phyloP scores from a whole-genome alignment of 2,113 vertebrate genomes.

The Cynopterus brachyotis region DNA sequence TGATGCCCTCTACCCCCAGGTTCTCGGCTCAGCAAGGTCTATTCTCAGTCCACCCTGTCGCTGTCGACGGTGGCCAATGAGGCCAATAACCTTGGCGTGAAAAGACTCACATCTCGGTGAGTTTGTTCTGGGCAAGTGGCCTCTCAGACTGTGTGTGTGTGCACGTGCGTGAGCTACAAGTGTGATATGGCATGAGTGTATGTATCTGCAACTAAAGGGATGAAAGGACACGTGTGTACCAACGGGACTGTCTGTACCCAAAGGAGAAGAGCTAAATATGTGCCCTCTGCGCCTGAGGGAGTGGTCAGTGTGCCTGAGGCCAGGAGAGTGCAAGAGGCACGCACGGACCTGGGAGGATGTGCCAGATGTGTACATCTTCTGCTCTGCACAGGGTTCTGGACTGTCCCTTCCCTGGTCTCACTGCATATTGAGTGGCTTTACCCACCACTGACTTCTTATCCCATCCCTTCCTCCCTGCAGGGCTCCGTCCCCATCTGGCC shows the following conservation, averaged over 20 bases:
- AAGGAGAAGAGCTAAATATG: background rate
- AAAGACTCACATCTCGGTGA: slow-evolving; percentile 82
- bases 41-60: slow-evolving; percentile 93
- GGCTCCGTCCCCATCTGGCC: slow-evolving; percentile 90
- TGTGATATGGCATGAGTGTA: rapidly evolving
- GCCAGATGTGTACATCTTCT: rapidly evolving
- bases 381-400: background rate
- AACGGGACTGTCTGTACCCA: too few species aligned
- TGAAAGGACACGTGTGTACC: background rate
- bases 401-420: background rate
- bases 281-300: background rate
- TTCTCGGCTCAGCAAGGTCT: slow-evolving; percentile 90
- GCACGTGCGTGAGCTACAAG: rapidly evolving
- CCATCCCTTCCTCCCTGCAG: slow-evolving; percentile 69
- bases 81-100: slow-evolving; percentile 81
- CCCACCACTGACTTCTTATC: rapidly evolving
- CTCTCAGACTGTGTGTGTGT: too few species aligned
- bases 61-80: slow-evolving; percentile 92
- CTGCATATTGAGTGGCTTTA: rapidly evolving
- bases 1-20: slow-evolving; percentile 75
- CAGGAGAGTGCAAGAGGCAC: background rate
- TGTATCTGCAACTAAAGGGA: background rate
- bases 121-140: background rate
- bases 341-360: rapidly evolving
- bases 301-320: rapidly evolving